A percentile compares a stretch with the other conserved stretches of the same genome.
Evolutionary conservation across 1,140 invertebrate genomes (phyloP).

Genomic region (Mya arenaria): DNA sequence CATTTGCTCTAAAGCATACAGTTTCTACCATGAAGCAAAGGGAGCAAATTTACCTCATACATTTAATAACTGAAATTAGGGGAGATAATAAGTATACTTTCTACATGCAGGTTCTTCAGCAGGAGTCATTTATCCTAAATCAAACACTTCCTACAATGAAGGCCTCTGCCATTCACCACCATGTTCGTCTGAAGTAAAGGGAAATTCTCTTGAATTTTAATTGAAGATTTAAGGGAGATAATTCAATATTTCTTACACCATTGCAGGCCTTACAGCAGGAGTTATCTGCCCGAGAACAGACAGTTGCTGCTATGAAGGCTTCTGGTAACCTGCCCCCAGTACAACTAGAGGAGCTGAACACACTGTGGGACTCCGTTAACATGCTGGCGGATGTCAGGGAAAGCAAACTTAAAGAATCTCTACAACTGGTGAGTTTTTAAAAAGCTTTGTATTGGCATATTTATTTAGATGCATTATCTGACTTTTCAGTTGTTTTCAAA

Average conservation of each 20-base stretch:
- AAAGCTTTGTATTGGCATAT: not conserved
- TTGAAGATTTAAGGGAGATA: slow-evolving; percentile 89
- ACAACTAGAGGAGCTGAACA: slow-evolving; percentile 91
- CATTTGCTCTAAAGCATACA: not conserved
- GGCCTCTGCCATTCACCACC: slow-evolving; percentile 87
- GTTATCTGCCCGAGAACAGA: slow-evolving; percentile 90
- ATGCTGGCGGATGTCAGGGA: slow-evolving; percentile 89
- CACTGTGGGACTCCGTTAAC: slow-evolving; percentile 92
- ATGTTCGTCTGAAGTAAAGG: slow-evolving; percentile 90
- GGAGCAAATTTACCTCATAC: too few species aligned
- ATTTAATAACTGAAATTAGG: too few species aligned
- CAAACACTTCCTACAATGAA: slow-evolving; percentile 94
- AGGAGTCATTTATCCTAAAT: too few species aligned
- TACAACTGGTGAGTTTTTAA: slow-evolving; percentile 83
- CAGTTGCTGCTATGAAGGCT: slow-evolving; percentile 94
- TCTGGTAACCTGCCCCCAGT: slow-evolving; percentile 87
- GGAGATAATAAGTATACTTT: too few species aligned
- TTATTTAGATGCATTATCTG: not conserved
- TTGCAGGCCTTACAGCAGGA: slow-evolving; percentile 93
- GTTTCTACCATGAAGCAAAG: not conserved
- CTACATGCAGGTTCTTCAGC: too few species aligned
- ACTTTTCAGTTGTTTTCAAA: slow-evolving; percentile 3
- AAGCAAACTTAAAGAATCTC: slow-evolving; percentile 89
- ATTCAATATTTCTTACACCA: slow-evolving; percentile 85
- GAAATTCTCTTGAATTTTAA: slow-evolving; percentile 93